These are phyloP conservation scores for Actenoides hombroni DNA, from an alignment of 2,113 vertebrate species.

Conservation along the genomic window DNA sequence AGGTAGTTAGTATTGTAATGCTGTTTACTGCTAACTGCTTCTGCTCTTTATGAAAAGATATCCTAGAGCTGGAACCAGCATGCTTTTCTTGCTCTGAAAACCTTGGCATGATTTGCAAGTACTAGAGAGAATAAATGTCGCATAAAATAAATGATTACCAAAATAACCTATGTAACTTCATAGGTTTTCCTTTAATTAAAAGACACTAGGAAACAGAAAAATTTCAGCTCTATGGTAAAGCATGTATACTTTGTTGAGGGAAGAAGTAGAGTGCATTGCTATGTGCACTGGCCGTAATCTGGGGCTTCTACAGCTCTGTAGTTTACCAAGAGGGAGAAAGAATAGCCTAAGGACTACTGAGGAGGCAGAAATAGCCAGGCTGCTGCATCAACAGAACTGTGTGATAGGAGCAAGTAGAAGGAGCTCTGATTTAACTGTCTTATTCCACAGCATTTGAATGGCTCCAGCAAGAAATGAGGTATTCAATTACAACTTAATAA, in stretches of 20 bases:
- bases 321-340: background rate
- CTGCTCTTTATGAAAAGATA: background rate
- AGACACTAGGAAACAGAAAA: background rate
- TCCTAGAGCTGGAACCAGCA: background rate
- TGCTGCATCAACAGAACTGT: background rate
- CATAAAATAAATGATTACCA: background rate
- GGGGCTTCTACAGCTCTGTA: background rate
- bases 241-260: background rate
- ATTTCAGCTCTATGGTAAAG: background rate
- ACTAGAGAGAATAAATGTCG: background rate
- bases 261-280: background rate
- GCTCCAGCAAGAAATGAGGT: background rate
- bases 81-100: background rate
- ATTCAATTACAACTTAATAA: background rate
- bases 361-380: background rate
- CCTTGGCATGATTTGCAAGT: background rate
- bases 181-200: background rate
- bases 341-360: background rate
- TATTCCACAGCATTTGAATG: background rate
- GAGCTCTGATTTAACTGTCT: background rate
- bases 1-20: background rate
- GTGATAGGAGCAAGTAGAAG: background rate
- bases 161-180: background rate
- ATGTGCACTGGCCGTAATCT: background rate
- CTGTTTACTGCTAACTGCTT: background rate